These are phyloP conservation scores for Calyptommatus sinebrachiatus DNA, from an alignment of 2,113 vertebrate genomes.

Conservation along the genomic window DNA sequence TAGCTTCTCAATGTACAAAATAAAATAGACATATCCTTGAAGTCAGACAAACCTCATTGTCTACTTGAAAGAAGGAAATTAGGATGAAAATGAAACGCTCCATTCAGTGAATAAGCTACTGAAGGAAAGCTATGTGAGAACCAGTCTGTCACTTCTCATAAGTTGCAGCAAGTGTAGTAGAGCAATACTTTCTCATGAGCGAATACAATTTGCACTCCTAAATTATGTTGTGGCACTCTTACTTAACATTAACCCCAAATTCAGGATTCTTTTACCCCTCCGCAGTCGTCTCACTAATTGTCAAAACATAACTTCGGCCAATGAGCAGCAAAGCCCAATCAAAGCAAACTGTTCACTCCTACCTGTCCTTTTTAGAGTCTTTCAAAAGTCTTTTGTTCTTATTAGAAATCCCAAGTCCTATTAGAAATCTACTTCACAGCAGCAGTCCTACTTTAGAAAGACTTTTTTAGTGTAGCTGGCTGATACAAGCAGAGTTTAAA, in stretches of 20 bases:
- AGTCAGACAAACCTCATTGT: neutral
- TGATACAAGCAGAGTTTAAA: too few species aligned
- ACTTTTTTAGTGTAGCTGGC: too few species aligned
- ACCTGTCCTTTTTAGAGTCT: too few species aligned
- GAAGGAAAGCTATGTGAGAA: neutral
- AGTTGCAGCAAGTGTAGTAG: neutral
- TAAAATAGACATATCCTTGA: slow-evolving; percentile 17
- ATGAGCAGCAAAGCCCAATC: too few species aligned
- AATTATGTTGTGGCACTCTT: neutral
- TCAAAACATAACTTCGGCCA: neutral
- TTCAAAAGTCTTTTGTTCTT: too few species aligned
- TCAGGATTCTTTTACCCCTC: neutral
- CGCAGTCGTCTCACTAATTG: neutral
- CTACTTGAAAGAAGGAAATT: slow-evolving; percentile 15
- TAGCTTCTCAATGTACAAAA: slow-evolving; percentile 20
- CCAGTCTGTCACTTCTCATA: slow-evolving; percentile 22
- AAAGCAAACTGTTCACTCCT: neutral
- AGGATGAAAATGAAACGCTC: slow-evolving; percentile 26
- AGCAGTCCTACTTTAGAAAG: too few species aligned
- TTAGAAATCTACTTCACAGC: too few species aligned
- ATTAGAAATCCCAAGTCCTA: too few species aligned
- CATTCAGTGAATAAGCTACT: slow-evolving; percentile 22
- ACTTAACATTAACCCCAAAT: neutral
- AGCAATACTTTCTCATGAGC: neutral
- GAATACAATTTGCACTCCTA: neutral